These are phyloP conservation scores for Microctonus aethiopoides DNA, from an alignment of 2,888 invertebrate genomes.

Conservation along the genomic window DNA sequence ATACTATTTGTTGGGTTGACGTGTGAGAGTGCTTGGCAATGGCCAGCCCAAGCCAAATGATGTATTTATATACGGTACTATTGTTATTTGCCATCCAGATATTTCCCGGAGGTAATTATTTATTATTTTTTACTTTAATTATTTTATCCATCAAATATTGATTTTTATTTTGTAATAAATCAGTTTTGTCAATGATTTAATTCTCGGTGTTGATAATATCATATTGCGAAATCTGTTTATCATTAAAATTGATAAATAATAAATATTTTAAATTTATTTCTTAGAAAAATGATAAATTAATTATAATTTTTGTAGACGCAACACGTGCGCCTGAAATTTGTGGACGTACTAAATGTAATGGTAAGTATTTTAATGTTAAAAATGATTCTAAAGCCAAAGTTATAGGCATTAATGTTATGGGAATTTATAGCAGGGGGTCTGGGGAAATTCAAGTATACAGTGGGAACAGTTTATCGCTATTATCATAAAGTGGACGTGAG, in stretches of 20 bases:
- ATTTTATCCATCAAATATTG: no score
- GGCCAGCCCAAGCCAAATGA: not conserved
- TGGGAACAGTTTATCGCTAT: slow-evolving; percentile 75
- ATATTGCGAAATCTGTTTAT: not conserved
- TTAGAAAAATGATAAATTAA: not conserved
- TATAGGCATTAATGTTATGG: not conserved
- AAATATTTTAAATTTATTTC: not conserved
- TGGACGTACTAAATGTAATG: slow-evolving; percentile 59
- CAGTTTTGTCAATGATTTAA: slow-evolving; percentile 7
- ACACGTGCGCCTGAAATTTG: slow-evolving; percentile 55
- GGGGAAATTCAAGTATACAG: slow-evolving; percentile 74
- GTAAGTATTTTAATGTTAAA: slow-evolving; percentile 45
- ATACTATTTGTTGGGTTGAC: slow-evolving; percentile 12
- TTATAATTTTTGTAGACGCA: slow-evolving; percentile 49
- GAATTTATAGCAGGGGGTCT: slow-evolving; percentile 67
- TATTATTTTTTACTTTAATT: not conserved
- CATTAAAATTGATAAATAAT: not conserved
- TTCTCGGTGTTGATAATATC: not conserved
- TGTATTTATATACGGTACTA: slow-evolving; percentile 6
- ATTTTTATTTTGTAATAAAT: not conserved
- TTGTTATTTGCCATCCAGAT: not conserved
- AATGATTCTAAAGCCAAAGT: not conserved
- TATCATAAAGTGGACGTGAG: slow-evolving; percentile 79
- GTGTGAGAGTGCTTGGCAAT: slow-evolving; percentile 3
- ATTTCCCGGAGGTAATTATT: slow-evolving; percentile 10